Percentiles rank a stretch among this genome's conserved stretches.
These are phyloP conservation scores for Rhyzopertha dominica DNA, from an alignment of 1,140 invertebrate genomes.

Conservation along the genomic window DNA sequence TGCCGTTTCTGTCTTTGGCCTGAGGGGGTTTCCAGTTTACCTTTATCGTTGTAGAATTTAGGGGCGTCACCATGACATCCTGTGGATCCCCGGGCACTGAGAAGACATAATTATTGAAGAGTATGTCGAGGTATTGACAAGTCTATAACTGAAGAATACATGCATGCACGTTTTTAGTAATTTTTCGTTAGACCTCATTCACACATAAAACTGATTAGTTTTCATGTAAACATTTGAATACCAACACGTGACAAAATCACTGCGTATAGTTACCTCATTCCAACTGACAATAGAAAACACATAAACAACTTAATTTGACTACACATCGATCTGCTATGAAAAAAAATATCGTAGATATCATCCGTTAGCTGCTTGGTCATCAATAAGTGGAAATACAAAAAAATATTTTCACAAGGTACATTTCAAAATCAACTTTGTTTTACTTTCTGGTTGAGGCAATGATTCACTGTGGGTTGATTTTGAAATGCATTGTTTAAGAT, in stretches of 20 bases:
- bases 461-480: too few relatives aligned
- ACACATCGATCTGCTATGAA: conserved; percentile 28
- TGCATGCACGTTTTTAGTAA: conserved; percentile 9
- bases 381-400: conserved; percentile 15
- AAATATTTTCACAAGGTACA: too few relatives aligned
- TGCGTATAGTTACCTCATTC: conserved; percentile 44
- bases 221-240: conserved; percentile 48
- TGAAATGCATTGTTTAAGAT: too few relatives aligned
- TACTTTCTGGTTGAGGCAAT: too few relatives aligned
- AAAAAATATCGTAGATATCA: conserved; percentile 7
- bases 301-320: too few relatives aligned
- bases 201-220: conserved; percentile 20
- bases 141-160: too few relatives aligned
- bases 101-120: conserved; percentile 32
- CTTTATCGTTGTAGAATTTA: conserved; percentile 90
- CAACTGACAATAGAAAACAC: too few relatives aligned
- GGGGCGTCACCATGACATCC: conserved; percentile 75
- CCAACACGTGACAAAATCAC: conserved; percentile 47
- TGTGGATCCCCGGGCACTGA: conserved; percentile 94
- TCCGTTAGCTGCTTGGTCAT: conserved; percentile 16
- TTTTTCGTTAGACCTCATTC: too few relatives aligned
- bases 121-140: too few relatives aligned
- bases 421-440: too few relatives aligned
- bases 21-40: conserved; percentile 88
- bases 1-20: conserved; percentile 89